Base-by-base conservation (phyloP, 2,888 invertebrate species). In the Drosophila stalkeri region DNA sequence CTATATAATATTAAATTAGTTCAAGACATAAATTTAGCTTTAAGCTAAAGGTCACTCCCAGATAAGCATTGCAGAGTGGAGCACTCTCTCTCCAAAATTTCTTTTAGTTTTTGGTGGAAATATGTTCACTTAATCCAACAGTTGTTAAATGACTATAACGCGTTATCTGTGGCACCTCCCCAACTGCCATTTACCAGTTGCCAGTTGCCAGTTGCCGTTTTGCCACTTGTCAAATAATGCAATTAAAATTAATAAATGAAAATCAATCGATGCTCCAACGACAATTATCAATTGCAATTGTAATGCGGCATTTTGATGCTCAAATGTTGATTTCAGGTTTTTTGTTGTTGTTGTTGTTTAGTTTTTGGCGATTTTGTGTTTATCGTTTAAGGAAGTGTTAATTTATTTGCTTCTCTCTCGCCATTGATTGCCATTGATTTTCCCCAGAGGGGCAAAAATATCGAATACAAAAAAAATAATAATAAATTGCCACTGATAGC, bases 301-400 rank as follows among this genome's bases (percentile, higher is more conserved):
- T 75, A 73, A 75, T 70, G 67, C 72, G 65, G 75, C 76, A 55
- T 75, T 73, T 81, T 64, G 77, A 80, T 82, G 82, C 67, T 59
- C 68, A 65, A 72, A 75, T 70, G 73, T 63, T 55, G 66, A 75
- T 74, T 77, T 80, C 56, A 46, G 20, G 39, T 56, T 69, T 64
- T 43, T 46, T 20, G 43, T 11, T 11, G 2, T 20, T 44, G 43
- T 9, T 44, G 3, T 23, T 33, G 33, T 46, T 54, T 27, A 16
- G 11, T 66, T 57, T 65, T 60, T 51, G 52, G 55, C 33, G 64
- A 60, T 70, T 74, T 76, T 59, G 83, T 76, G 80, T 89, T 87
- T 87, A 88, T 88, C 90, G 87, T 89, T 88, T 86, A 90, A 87
- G 87, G 87, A 87, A 88, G 87, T 88, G 87, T 88, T 88, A 88